These are phyloP conservation scores for Hylaea fasciaria DNA, from an alignment of 2,888 invertebrate species.

Conservation along the genomic window DNA sequence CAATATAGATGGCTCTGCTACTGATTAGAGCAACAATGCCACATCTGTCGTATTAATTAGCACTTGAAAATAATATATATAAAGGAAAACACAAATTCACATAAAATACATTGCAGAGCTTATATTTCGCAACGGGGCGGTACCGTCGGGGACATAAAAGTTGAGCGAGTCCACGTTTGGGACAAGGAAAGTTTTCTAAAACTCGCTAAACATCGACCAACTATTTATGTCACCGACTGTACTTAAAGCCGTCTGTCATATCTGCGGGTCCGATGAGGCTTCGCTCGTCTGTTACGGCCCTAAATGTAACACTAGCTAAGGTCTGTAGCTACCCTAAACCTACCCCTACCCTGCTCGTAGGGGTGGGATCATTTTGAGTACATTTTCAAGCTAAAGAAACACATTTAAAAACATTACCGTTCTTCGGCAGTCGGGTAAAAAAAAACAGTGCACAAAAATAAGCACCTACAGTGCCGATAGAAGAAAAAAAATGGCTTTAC, in stretches of 20 bases:
- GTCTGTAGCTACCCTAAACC: background rate
- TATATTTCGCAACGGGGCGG: background rate
- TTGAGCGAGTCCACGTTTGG: too few species aligned
- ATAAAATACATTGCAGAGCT: slow-evolving; percentile 14
- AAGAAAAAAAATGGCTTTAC: too few species aligned
- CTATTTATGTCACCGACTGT: background rate
- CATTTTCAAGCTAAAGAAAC: too few species aligned
- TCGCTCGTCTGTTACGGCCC: slow-evolving; percentile 3
- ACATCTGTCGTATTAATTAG: background rate
- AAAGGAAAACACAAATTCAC: slow-evolving; percentile 19
- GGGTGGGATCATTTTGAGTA: too few species aligned
- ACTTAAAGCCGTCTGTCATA: slow-evolving; percentile 72
- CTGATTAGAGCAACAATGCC: background rate
- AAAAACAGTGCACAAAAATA: too few species aligned
- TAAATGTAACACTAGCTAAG: background rate
- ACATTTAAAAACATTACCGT: too few species aligned
- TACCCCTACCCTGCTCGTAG: too few species aligned
- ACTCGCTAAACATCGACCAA: too few species aligned
- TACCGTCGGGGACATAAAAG: too few species aligned
- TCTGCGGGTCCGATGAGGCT: slow-evolving; percentile 61
- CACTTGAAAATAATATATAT: slow-evolving; percentile 9
- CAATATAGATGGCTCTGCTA: background rate
- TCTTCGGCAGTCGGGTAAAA: too few species aligned
- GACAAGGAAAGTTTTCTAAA: too few species aligned
- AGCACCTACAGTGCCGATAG: too few species aligned